Conservation (phyloP, 2,888 invertebrate species). For the Drosophila putrida region DNA sequence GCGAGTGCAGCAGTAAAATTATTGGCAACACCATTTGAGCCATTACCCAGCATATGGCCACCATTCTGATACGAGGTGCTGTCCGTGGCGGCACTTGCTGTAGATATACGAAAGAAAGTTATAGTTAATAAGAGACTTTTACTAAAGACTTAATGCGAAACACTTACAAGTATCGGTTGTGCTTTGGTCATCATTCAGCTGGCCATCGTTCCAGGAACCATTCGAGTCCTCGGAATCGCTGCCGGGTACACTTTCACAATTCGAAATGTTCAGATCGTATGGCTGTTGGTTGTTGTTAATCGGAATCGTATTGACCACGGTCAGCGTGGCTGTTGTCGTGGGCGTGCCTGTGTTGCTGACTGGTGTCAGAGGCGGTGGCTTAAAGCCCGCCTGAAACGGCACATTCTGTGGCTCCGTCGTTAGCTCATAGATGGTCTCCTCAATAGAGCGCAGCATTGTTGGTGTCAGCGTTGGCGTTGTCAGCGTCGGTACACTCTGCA, state of each 20-base stretch:
- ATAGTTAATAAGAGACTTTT: slow-evolving; percentile 3
- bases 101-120: slow-evolving; percentile 8
- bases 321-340: slow-evolving; percentile 31
- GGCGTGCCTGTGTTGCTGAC: slow-evolving; percentile 56
- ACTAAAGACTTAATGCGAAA: too few relatives aligned
- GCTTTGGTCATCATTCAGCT: slow-evolving; percentile 83
- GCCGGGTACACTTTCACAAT: slow-evolving; percentile 52
- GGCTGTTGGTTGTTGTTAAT: slow-evolving; percentile 24
- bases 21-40: slow-evolving; percentile 73
- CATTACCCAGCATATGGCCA: slow-evolving; percentile 78
- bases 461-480: slow-evolving; percentile 98
- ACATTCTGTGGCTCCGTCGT: slow-evolving; percentile 91
- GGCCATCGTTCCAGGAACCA: slow-evolving; percentile 82
- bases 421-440: slow-evolving; percentile 95
- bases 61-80: slow-evolving; percentile 84
- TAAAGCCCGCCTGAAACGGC: slow-evolving; percentile 96
- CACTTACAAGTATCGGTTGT: slow-evolving; percentile 85
- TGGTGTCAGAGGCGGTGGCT: slow-evolving; percentile 93
- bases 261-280: slow-evolving; percentile 37
- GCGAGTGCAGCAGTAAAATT: slow-evolving; percentile 80
- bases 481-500: slow-evolving; percentile 95
- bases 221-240: slow-evolving; percentile 83
- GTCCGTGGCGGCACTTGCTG: slow-evolving; percentile 85
- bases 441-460: slow-evolving; percentile 95
- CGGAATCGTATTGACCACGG: slow-evolving; percentile 34